A percentile compares a stretch with the other conserved stretches of the same genome.
Conservation (phyloP, 2,797 vertebrate species). For the Hyperoplus immaculatus region DNA sequence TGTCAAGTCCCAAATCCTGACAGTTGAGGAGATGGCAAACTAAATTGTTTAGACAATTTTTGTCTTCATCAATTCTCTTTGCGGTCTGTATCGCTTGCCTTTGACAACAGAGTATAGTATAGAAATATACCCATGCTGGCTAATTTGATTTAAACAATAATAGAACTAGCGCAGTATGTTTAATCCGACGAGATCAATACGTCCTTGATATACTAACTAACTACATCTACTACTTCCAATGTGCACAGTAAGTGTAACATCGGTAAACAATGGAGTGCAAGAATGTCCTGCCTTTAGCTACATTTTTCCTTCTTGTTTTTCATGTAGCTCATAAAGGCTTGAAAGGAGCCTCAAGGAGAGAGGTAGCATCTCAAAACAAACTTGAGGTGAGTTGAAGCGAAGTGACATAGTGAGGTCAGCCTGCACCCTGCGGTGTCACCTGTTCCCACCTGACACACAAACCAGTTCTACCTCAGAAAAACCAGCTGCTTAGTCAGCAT, state of each 20-base stretch:
- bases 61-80: slow-evolving; percentile 18
- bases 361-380: slow-evolving; percentile 50
- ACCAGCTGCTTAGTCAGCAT: slow-evolving; percentile 74
- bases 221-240: too few relatives aligned
- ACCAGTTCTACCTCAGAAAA: slow-evolving; percentile 52
- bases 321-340: slow-evolving; percentile 31
- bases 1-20: slow-evolving; percentile 10
- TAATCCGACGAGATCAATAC: background rate
- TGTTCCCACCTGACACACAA: slow-evolving; percentile 74
- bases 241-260: background rate
- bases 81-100: slow-evolving; percentile 8
- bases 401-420: slow-evolving; percentile 79
- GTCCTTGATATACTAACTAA: background rate
- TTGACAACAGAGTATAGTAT: slow-evolving; percentile 14
- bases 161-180: background rate
- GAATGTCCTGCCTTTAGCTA: slow-evolving; percentile 20
- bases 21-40: slow-evolving; percentile 24
- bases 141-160: slow-evolving; percentile 4
- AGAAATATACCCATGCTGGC: background rate
- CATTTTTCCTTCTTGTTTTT: background rate
- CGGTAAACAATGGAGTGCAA: background rate
- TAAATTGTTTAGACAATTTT: slow-evolving; percentile 10
- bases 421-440: slow-evolving; percentile 67
- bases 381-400: slow-evolving; percentile 69
- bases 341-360: slow-evolving; percentile 62